These are phyloP conservation scores for Ameiurus melas DNA, from an alignment of 2,113 vertebrate genomes.

Conservation along the genomic window DNA sequence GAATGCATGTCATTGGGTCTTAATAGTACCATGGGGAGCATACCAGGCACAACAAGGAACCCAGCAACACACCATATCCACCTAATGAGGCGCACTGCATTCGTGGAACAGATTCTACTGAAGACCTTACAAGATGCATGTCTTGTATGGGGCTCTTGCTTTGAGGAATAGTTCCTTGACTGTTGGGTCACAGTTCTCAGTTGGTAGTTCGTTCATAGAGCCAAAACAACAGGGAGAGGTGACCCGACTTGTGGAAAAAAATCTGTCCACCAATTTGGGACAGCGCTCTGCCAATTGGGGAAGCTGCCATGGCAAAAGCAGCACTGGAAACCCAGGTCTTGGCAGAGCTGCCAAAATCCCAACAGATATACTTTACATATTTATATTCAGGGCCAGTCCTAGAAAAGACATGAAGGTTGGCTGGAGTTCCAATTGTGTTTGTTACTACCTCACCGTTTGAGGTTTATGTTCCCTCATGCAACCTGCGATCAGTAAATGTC, in stretches of 20 bases:
- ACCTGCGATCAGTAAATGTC: too few species aligned
- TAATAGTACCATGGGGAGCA: not conserved
- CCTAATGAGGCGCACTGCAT: not conserved
- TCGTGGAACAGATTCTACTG: not conserved
- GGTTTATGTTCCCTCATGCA: too few species aligned
- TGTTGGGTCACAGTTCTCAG: conserved; percentile 1
- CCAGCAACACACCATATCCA: not conserved
- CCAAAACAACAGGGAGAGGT: not conserved
- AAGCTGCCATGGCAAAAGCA: conserved; percentile 2
- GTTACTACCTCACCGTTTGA: too few species aligned
- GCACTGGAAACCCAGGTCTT: not conserved
- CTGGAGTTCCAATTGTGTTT: not conserved
- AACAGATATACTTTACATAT: not conserved
- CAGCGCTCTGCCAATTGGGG: not conserved
- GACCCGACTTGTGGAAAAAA: not conserved
- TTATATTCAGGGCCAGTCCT: not conserved
- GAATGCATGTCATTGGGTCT: not conserved
- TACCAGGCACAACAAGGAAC: not conserved
- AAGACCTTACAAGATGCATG: not conserved
- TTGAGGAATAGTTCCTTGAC: not conserved
- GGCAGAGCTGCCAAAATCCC: not conserved
- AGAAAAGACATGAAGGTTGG: not conserved
- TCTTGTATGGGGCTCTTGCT: not conserved
- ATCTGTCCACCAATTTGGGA: not conserved
- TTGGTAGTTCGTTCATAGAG: not conserved